These are phyloP conservation scores for Physella acuta DNA, from an alignment of 1,140 invertebrate genomes.

Conservation along the genomic window DNA sequence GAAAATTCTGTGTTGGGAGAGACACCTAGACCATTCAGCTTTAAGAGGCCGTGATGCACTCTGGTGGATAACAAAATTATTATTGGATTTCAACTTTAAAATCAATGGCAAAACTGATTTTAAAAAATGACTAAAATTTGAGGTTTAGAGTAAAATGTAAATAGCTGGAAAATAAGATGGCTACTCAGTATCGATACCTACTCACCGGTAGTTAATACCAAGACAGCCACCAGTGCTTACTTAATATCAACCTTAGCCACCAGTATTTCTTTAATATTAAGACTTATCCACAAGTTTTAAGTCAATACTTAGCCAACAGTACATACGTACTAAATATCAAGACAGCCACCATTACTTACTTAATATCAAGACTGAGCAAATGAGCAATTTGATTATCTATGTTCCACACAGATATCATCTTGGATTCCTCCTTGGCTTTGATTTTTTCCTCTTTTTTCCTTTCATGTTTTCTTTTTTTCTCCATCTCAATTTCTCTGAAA, in stretches of 20 bases:
- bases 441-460: conserved; percentile 52
- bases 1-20: conserved; percentile 38
- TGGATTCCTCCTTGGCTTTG: conserved; percentile 43
- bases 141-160: no score
- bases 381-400: conserved; percentile 48
- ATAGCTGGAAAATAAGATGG: no score
- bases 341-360: conserved; percentile 29
- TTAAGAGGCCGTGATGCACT: conserved; percentile 45
- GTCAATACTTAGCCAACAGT: not conserved
- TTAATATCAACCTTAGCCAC: no score
- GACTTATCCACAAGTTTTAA: no score
- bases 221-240: no score
- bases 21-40: conserved; percentile 41
- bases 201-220: no score
- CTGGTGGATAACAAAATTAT: conserved; percentile 32
- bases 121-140: no score
- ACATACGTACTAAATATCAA: not conserved
- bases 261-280: no score
- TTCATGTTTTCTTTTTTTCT: conserved; percentile 34
- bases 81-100: no score
- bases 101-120: no score
- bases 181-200: no score
- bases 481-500: conserved; percentile 42
- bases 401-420: conserved; percentile 49
- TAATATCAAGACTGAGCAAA: conserved; percentile 42